These are phyloP conservation scores for Sinhomidia bicolor DNA, from an alignment of 2,888 invertebrate genomes.

Conservation along the genomic window DNA sequence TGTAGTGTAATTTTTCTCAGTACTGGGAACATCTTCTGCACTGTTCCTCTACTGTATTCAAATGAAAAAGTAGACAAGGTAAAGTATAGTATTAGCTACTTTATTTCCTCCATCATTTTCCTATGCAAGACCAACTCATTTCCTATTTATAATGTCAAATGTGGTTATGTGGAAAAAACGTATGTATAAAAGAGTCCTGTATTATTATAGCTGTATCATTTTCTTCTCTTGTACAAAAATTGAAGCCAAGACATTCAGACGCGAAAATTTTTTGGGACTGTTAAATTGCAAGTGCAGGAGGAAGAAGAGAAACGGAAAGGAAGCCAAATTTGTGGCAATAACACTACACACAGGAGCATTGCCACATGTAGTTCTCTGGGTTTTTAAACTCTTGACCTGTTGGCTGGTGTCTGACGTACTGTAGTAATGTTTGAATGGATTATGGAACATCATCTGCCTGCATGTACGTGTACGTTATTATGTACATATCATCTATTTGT, in stretches of 20 bases:
- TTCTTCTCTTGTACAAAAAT: background rate
- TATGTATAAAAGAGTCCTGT: background rate
- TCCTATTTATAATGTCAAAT: conserved; percentile 13
- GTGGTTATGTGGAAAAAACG: conserved; percentile 10
- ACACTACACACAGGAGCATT: conserved; percentile 35
- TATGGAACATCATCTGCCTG: background rate
- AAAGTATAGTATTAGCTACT: background rate
- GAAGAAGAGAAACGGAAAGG: conserved; percentile 8
- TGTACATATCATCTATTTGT: background rate
- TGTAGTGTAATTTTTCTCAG: too few relatives aligned
- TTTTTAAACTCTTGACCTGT: conserved; percentile 75
- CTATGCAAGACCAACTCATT: background rate
- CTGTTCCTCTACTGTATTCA: background rate
- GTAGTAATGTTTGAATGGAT: background rate
- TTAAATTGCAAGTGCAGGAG: conserved; percentile 60
- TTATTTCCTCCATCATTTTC: conserved; percentile 8
- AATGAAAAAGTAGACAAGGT: background rate
- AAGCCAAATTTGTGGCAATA: conserved; percentile 55
- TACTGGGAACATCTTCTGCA: too few relatives aligned
- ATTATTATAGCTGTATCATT: background rate
- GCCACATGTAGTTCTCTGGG: conserved; percentile 64
- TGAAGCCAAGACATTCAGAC: conserved; percentile 64
- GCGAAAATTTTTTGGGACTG: conserved; percentile 45
- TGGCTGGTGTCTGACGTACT: conserved; percentile 39
- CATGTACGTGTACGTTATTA: background rate